Percentiles rank a stretch among this genome's conserved stretches.
Evolutionary conservation across 2,888 invertebrate species (phyloP).

Genomic region (Drosophila mercatorum): DNA sequence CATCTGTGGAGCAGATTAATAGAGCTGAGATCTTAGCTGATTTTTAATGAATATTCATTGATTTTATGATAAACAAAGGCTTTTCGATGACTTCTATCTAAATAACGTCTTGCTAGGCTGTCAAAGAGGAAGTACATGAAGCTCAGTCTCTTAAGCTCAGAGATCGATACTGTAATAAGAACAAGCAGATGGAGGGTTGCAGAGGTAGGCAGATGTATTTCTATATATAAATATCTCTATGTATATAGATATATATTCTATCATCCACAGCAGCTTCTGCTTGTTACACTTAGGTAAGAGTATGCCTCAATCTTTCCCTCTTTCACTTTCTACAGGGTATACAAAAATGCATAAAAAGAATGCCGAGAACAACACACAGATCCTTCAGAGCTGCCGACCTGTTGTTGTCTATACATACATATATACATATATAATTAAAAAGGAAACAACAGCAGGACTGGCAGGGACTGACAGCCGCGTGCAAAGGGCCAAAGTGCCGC

Average conservation of each 20-base stretch:
- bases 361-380: slow-evolving; percentile 20
- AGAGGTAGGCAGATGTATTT: background rate
- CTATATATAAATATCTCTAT: no score
- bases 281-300: background rate
- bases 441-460: slow-evolving; percentile 36
- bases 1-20: no score
- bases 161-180: no score
- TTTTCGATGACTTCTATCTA: background rate
- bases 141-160: no score
- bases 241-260: background rate
- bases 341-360: slow-evolving; percentile 9
- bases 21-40: background rate
- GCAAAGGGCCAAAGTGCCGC: slow-evolving; percentile 27
- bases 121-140: no score
- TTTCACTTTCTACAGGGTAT: background rate
- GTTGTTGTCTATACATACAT: slow-evolving; percentile 53
- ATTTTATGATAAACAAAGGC: background rate
- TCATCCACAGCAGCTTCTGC: background rate
- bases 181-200: background rate
- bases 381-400: slow-evolving; percentile 36
- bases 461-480: slow-evolving; percentile 26
- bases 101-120: no score
- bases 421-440: slow-evolving; percentile 67
- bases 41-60: background rate
- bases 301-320: background rate